Conservation (phyloP, 2,888 invertebrate genomes). For the Xestia ashworthii region DNA sequence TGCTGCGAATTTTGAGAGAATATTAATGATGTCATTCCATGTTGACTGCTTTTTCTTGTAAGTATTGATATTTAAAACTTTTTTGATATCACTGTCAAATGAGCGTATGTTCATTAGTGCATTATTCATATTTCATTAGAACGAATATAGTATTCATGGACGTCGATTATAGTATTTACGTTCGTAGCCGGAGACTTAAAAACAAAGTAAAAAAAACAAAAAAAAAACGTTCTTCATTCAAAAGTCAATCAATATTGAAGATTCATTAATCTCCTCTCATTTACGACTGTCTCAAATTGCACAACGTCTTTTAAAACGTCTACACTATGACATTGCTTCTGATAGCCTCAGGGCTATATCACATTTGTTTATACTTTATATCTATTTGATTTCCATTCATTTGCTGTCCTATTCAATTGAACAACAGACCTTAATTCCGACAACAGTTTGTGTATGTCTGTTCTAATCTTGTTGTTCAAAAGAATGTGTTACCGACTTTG, state of each 20-base stretch:
- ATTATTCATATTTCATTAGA: slow-evolving; percentile 36
- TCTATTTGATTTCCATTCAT: slow-evolving; percentile 62
- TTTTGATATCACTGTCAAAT: slow-evolving; percentile 2
- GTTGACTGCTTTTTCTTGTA: background rate
- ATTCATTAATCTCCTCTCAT: slow-evolving; percentile 62
- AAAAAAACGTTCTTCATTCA: slow-evolving; percentile 43
- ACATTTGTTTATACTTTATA: slow-evolving; percentile 58
- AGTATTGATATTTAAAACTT: slow-evolving; percentile 1
- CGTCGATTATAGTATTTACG: slow-evolving; percentile 23
- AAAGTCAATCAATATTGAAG: slow-evolving; percentile 43
- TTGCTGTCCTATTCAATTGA: slow-evolving; percentile 70
- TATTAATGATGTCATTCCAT: background rate
- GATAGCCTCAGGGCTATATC: slow-evolving; percentile 47
- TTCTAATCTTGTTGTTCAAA: slow-evolving; percentile 79
- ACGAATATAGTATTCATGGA: background rate
- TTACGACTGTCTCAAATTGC: slow-evolving; percentile 54
- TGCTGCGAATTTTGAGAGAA: slow-evolving; percentile 23
- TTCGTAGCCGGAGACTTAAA: slow-evolving; percentile 1
- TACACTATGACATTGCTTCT: slow-evolving; percentile 54
- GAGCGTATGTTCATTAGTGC: slow-evolving; percentile 41
- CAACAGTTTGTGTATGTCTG: slow-evolving; percentile 68
- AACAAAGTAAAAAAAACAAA: slow-evolving; percentile 38
- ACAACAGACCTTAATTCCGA: slow-evolving; percentile 73
- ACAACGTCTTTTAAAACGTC: slow-evolving; percentile 50
- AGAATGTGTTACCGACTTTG: slow-evolving; percentile 80